Evolutionary conservation across 1,140 invertebrate genomes (phyloP).

Genomic region (Lineus longissimus): DNA sequence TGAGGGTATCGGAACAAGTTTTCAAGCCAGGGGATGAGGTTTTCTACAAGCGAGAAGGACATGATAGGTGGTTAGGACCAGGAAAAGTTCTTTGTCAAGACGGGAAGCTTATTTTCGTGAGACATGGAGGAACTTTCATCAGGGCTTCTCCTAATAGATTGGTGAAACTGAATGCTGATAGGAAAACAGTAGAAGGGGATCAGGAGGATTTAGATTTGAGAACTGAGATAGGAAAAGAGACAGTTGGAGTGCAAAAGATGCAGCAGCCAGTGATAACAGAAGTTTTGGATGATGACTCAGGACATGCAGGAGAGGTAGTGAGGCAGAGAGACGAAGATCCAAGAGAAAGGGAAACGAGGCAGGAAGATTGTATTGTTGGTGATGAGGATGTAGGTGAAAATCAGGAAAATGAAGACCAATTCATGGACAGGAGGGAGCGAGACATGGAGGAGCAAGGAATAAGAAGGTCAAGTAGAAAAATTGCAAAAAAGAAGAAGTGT

Average conservation of each 20-base stretch:
- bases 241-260: no score
- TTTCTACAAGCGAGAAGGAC: conserved; percentile 22
- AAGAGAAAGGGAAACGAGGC: no score
- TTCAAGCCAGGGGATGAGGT: conserved; percentile 21
- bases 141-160: conserved; percentile 21
- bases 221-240: no score
- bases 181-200: no score
- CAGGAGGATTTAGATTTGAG: no score
- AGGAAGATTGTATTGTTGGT: no score
- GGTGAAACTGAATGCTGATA: conserved; percentile 16
- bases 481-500: neutral
- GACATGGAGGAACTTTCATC: conserved; percentile 18
- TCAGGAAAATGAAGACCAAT: neutral
- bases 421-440: neutral
- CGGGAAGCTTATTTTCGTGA: conserved; percentile 22
- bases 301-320: no score
- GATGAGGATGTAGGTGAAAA: neutral
- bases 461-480: neutral
- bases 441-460: neutral
- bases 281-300: no score
- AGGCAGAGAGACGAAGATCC: no score
- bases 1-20: conserved; percentile 20
- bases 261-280: no score
- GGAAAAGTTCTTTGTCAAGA: conserved; percentile 20
- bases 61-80: conserved; percentile 19